Conservation (phyloP, 35 echinoderm and acorn worm genomes). For the Ophioderma brevispina region DNA sequence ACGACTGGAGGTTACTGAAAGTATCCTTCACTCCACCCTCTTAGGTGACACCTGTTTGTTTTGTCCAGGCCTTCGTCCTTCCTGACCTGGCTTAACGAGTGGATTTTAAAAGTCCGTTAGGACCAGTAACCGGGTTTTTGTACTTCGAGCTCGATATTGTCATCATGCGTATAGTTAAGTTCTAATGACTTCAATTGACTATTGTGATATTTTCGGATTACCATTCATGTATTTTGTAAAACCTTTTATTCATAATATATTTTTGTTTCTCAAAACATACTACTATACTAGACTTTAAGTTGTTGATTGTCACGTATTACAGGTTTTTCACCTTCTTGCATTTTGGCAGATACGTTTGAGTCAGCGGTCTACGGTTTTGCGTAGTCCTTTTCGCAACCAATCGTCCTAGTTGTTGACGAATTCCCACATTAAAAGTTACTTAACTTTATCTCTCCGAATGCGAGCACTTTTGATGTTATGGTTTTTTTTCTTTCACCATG, state of each 20-base stretch:
- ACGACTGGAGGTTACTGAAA: constrained; percentile 44
- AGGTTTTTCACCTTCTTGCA: too few species aligned
- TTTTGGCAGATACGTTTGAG: too few species aligned
- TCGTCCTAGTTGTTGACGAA: background rate
- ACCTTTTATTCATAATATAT: too few species aligned
- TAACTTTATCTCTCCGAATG: too few species aligned
- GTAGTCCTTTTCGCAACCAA: background rate
- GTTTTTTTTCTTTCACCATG: too few species aligned
- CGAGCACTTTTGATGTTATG: too few species aligned
- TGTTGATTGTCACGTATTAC: too few species aligned
- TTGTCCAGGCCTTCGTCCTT: constrained; percentile 6
- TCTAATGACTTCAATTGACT: background rate
- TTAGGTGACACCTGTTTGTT: background rate
- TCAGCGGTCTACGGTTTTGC: background rate
- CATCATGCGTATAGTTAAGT: background rate
- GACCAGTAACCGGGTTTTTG: background rate
- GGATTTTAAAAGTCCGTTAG: background rate
- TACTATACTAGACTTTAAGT: too few species aligned
- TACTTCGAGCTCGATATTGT: constrained; percentile 26
- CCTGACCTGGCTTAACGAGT: constrained; percentile 17
- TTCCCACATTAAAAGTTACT: background rate
- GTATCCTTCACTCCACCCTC: constrained; percentile 4
- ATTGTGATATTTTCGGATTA: background rate
- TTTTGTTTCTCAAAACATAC: too few species aligned
- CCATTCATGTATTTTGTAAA: constrained; percentile 7